These are phyloP conservation scores for Drosophila santomea DNA, from an alignment of 1,140 invertebrate species.

Conservation along the genomic window DNA sequence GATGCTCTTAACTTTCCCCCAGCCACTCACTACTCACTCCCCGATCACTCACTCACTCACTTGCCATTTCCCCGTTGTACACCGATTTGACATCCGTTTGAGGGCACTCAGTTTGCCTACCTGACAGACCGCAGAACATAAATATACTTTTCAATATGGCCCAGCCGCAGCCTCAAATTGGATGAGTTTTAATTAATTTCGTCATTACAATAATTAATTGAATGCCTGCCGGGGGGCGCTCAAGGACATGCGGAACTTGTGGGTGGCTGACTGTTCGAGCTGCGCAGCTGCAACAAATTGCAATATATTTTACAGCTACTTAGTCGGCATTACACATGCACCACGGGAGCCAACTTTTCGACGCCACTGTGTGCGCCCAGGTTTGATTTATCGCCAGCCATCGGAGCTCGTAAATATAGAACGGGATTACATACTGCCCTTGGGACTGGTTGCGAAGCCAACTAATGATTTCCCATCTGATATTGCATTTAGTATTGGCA, in stretches of 20 bases:
- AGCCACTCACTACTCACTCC: background rate
- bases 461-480: conserved; percentile 8
- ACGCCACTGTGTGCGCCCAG: conserved; percentile 43
- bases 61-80: conserved; percentile 21
- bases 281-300: conserved; percentile 65
- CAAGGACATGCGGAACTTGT: conserved; percentile 29
- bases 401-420: conserved; percentile 32
- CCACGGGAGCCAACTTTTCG: conserved; percentile 46
- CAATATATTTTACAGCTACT: conserved; percentile 58
- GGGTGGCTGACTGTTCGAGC: background rate
- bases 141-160: conserved; percentile 53
- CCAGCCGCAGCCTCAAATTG: conserved; percentile 51
- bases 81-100: conserved; percentile 26
- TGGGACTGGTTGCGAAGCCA: background rate
- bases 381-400: conserved; percentile 57
- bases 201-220: conserved; percentile 75
- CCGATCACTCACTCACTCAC: background rate
- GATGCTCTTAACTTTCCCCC: conserved; percentile 59
- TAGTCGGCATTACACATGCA: conserved; percentile 42
- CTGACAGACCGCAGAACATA: conserved; percentile 40
- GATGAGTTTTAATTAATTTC: conserved; percentile 73
- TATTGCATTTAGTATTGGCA: background rate
- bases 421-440: conserved; percentile 22
- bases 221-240: conserved; percentile 36
- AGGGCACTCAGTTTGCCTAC: conserved; percentile 4